Evolutionary conservation across 2,797 vertebrate genomes (phyloP).

Genomic region (Coccyzus lansbergi): DNA sequence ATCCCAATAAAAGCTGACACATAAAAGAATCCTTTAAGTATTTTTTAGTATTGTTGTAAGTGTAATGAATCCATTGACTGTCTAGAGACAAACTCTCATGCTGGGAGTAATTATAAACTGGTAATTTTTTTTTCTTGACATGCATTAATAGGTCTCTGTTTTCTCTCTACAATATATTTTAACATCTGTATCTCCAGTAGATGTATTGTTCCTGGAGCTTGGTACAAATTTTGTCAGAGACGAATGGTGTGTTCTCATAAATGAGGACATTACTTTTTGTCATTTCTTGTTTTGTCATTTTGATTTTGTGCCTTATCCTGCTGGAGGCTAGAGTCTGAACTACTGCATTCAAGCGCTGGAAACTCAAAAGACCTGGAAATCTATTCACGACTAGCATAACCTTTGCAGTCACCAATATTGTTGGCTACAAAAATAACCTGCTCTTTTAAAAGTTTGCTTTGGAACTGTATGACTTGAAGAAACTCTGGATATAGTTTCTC

Average conservation of each 20-base stretch:
- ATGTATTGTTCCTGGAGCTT: neutral
- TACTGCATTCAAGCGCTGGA: neutral
- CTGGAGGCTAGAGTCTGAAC: neutral
- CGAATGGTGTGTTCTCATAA: neutral
- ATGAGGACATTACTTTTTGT: neutral
- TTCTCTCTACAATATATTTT: neutral
- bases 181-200: neutral
- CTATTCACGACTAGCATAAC: neutral
- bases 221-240: neutral
- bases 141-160: neutral
- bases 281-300: neutral
- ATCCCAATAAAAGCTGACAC: neutral
- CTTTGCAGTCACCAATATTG: neutral
- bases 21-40: neutral
- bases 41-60: neutral
- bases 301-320: neutral
- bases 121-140: neutral
- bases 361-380: neutral
- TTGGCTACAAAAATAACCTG: neutral
- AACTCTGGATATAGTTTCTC: neutral
- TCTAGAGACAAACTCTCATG: neutral
- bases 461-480: neutral
- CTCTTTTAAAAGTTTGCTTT: neutral
- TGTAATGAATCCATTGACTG: neutral
- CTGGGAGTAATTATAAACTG: neutral